A percentile compares a stretch with the other conserved stretches of the same genome.
These are phyloP conservation scores for Cheilosia vulpina DNA, from an alignment of 2,888 invertebrate genomes.

Conservation along the genomic window DNA sequence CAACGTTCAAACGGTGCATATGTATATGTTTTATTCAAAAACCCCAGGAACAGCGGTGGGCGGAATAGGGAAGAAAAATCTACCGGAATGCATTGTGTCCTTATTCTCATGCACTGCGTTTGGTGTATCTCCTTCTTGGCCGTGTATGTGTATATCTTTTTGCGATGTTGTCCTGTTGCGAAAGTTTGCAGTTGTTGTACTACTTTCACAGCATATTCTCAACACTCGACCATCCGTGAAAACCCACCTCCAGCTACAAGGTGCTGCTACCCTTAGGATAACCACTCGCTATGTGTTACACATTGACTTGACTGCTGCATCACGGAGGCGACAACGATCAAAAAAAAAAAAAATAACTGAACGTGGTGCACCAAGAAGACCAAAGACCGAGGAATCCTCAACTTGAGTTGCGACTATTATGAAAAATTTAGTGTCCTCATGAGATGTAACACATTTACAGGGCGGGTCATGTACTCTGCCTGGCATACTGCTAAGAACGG, in stretches of 20 bases:
- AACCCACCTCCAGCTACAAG: constrained; percentile 46
- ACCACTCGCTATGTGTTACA: constrained; percentile 15
- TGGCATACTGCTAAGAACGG: constrained; percentile 22
- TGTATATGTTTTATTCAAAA: constrained; percentile 62
- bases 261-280: constrained; percentile 32
- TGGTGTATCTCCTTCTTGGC: neutral
- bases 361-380: constrained; percentile 51
- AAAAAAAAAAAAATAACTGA: constrained; percentile 18
- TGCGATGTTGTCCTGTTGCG: constrained; percentile 20
- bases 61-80: constrained; percentile 27
- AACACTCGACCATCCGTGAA: constrained; percentile 66
- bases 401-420: constrained; percentile 71
- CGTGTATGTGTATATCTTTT: constrained; percentile 25
- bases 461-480: constrained; percentile 56
- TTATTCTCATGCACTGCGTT: constrained; percentile 49
- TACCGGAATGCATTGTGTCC: constrained; percentile 57
- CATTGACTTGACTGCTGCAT: constrained; percentile 38
- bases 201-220: constrained; percentile 58
- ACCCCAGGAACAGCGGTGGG: constrained; percentile 4
- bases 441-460: constrained; percentile 72
- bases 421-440: constrained; percentile 72
- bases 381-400: constrained; percentile 64
- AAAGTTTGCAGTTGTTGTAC: constrained; percentile 55
- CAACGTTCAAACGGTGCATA: constrained; percentile 9
- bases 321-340: constrained; percentile 17